Base-by-base conservation (phyloP, 2,113 vertebrate genomes). In the Myiopsitta monachus region DNA sequence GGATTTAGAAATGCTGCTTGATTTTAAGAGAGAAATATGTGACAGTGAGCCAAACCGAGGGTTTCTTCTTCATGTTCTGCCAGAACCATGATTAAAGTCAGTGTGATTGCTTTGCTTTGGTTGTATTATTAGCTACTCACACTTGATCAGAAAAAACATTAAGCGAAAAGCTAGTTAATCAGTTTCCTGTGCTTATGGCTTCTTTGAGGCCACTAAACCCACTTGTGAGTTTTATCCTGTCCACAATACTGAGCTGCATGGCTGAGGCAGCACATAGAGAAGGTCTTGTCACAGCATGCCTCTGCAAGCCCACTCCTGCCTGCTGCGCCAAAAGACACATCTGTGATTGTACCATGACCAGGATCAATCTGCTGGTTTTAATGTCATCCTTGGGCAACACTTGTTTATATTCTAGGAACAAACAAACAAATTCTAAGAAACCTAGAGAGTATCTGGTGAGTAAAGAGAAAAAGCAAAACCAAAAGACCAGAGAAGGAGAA, bases 171-270 rank as follows among this genome's bases (percentile, higher is more conserved):
- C 44, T 49, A 51, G 14, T 14, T 67, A 39, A 43, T 31, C 4
- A 57, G 41, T 38, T 83, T 24, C 33, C 52, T 51, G 51, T 38
- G 61, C 13, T 88, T 87, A 51, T 75, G 73, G 27, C 17, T 84
- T 84, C 66, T 90, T 44, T 49, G 62, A 72, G 44, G 46, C 3
- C 55, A 14, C 55, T 57, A 57, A 57, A n/a, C 17, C 24, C 6
- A 11, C 14, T 66, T 33, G 64, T 12, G 46, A 5, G 28, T 70
- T 92, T 69, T n/a, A 30, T 44, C 31, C 64, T 1, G 2, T 19
- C 3, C 2, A 3, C 44, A 77, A 33, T n/a, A 6, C 27, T 0
- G 0, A 86, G 76, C 49, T 43, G 15, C 70, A 70, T 14, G 31
- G 46, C 49, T 39, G 51, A 83, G 66, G 21, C 68, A 39, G 30